These are phyloP conservation scores for Musca vetustissima DNA, from an alignment of 1,140 invertebrate genomes.

Conservation along the genomic window DNA sequence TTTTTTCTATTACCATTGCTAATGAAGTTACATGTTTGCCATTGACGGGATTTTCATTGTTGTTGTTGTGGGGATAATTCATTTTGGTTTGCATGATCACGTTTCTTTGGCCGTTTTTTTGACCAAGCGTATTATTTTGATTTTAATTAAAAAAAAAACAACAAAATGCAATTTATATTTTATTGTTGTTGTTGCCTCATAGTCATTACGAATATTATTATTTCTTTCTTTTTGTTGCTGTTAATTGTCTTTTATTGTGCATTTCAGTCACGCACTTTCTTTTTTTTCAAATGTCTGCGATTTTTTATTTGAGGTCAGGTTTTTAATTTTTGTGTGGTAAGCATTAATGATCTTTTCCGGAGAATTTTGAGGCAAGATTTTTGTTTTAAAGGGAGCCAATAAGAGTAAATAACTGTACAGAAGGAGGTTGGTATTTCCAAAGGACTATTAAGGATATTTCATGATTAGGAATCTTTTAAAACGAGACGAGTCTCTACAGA, in stretches of 20 bases:
- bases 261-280: slow-evolving; percentile 15
- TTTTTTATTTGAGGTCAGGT: not conserved
- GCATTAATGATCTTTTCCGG: slow-evolving; percentile 7
- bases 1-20: not conserved
- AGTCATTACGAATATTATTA: not conserved
- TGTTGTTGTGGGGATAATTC: no score
- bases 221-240: not conserved
- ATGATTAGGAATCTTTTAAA: no score
- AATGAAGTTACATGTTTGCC: no score
- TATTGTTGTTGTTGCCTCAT: not conserved
- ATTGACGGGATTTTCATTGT: no score
- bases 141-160: not conserved
- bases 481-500: no score
- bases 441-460: no score
- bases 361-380: no score
- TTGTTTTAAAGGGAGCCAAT: no score
- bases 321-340: not conserved
- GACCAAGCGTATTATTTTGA: not conserved
- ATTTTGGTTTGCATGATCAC: not conserved
- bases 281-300: not conserved
- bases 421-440: no score
- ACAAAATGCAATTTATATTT: slow-evolving; percentile 18
- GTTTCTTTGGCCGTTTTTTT: not conserved
- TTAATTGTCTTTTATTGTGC: not conserved
- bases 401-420: no score